A percentile compares a stretch with the other conserved stretches of the same genome.
These are phyloP conservation scores for Austrofundulus limnaeus DNA, from an alignment of 2,113 vertebrate genomes.

Conservation along the genomic window DNA sequence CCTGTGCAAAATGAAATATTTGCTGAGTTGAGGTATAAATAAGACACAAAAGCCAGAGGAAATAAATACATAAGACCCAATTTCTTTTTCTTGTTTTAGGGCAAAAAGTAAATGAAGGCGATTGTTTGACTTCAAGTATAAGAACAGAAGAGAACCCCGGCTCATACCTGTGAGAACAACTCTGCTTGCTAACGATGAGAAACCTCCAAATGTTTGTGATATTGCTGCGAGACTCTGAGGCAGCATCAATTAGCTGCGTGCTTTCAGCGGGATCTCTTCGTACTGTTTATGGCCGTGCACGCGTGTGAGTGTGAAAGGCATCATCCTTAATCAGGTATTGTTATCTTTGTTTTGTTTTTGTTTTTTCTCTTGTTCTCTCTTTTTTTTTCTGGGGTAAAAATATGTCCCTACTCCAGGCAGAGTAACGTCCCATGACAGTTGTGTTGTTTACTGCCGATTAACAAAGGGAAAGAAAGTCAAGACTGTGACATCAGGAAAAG, in stretches of 20 bases:
- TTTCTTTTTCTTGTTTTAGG: neutral
- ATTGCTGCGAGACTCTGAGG: constrained; percentile 60
- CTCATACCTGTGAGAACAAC: constrained; percentile 57
- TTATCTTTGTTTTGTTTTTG: constrained; percentile 24
- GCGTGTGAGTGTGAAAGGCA: constrained; percentile 63
- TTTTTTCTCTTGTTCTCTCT: constrained; percentile 7
- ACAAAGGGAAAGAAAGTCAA: constrained; percentile 79
- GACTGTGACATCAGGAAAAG: constrained; percentile 76
- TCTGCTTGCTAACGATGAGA: constrained; percentile 53
- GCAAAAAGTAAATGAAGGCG: neutral
- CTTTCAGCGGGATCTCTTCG: constrained; percentile 69
- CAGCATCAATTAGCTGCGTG: constrained; percentile 79
- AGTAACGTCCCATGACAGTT: constrained; percentile 77
- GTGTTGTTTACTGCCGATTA: constrained; percentile 84
- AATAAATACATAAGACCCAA: neutral
- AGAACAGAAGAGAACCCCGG: neutral
- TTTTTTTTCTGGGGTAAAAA: constrained; percentile 69
- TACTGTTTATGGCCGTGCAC: constrained; percentile 77
- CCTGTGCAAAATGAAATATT: no score
- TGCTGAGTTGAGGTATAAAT: no score
- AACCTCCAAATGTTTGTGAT: constrained; percentile 68
- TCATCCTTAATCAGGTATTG: constrained; percentile 79
- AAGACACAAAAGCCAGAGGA: neutral
- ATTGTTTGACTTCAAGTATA: neutral
- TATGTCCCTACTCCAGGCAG: constrained; percentile 70